These are phyloP conservation scores for Mallotus villosus DNA, from an alignment of 2,797 vertebrate genomes.

Conservation along the genomic window DNA sequence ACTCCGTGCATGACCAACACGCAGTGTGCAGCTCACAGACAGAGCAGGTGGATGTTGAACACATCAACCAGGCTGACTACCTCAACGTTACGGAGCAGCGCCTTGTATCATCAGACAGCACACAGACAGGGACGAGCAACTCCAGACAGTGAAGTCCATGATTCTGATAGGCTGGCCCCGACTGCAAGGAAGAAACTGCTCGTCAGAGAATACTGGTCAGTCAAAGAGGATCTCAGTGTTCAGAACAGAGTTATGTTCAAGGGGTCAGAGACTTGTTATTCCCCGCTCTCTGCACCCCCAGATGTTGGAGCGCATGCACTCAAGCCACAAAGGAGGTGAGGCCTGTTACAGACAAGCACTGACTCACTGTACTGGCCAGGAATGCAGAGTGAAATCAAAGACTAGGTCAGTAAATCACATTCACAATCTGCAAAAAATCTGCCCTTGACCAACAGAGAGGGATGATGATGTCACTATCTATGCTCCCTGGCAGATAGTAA, in stretches of 20 bases:
- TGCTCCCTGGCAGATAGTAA: not conserved
- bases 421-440: conserved; percentile 22
- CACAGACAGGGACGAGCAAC: conserved; percentile 8
- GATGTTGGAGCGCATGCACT: conserved; percentile 13
- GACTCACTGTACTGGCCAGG: conserved; percentile 26
- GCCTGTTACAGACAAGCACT: conserved; percentile 18
- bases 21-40: conserved; percentile 6
- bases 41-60: conserved; percentile 17
- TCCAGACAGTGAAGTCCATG: not conserved
- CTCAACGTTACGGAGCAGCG: conserved; percentile 17
- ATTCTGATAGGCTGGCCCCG: conserved; percentile 16
- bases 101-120: conserved; percentile 1
- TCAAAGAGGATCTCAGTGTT: conserved; percentile 18
- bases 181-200: conserved; percentile 2
- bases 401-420: conserved; percentile 19
- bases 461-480: not conserved
- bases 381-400: conserved; percentile 30
- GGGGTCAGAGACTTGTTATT: conserved; percentile 24
- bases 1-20: not conserved
- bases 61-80: conserved; percentile 30
- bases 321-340: conserved; percentile 26
- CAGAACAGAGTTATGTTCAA: conserved; percentile 26
- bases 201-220: conserved; percentile 22
- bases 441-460: not conserved
- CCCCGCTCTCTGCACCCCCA: conserved; percentile 21